These are phyloP conservation scores for Solenodon paradoxus DNA, from an alignment of 2,113 vertebrate genomes.

Conservation along the genomic window DNA sequence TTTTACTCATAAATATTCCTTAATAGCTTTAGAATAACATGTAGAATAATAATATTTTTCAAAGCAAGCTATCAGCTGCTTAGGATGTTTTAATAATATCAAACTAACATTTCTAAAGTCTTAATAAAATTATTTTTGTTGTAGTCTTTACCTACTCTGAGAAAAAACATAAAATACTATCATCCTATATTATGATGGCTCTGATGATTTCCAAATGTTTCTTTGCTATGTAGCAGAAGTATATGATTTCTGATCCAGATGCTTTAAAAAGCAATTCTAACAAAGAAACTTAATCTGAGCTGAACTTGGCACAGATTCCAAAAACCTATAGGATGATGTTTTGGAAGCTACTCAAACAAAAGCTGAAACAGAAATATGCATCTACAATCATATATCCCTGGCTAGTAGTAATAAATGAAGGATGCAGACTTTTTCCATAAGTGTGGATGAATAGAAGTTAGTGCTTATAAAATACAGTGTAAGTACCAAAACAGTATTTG, in stretches of 20 bases:
- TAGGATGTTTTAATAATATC: constrained; percentile 64
- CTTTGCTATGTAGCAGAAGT: constrained; percentile 75
- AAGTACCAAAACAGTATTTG: constrained; percentile 69
- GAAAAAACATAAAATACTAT: constrained; percentile 71
- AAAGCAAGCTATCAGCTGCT: background rate
- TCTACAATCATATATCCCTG: constrained; percentile 76
- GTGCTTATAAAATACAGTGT: constrained; percentile 77
- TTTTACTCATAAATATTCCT: constrained; percentile 38
- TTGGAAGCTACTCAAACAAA: constrained; percentile 87
- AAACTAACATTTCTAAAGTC: constrained; percentile 57
- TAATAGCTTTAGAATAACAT: background rate
- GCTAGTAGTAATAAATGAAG: constrained; percentile 82
- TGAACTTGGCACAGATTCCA: constrained; percentile 82
- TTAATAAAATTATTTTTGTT: constrained; percentile 53
- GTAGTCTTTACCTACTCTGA: constrained; percentile 37
- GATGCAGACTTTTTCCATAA: constrained; percentile 82
- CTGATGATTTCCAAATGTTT: constrained; percentile 88
- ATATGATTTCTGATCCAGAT: constrained; percentile 86
- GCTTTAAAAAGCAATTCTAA: constrained; percentile 83
- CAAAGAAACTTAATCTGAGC: constrained; percentile 85
- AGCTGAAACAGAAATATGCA: constrained; percentile 81
- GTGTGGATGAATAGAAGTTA: constrained; percentile 80
- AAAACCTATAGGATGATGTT: constrained; percentile 78
- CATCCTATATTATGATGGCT: constrained; percentile 74
- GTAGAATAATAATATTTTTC: constrained; percentile 9